These are phyloP conservation scores for Bombus fervidus DNA, from an alignment of 1,140 invertebrate genomes.

Conservation along the genomic window DNA sequence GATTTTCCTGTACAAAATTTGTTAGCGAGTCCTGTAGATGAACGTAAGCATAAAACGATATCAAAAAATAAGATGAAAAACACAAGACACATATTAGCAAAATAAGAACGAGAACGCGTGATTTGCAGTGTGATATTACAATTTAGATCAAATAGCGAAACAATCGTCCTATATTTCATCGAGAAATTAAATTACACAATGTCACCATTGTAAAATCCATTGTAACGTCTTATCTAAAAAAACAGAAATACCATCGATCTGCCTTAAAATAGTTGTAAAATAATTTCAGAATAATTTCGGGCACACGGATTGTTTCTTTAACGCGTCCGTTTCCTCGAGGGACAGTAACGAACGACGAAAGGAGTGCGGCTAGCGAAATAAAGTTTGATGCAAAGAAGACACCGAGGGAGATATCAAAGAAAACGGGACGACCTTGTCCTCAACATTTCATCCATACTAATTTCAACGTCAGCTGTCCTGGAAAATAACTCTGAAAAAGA, in stretches of 20 bases:
- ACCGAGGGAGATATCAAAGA: background rate
- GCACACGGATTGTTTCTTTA: background rate
- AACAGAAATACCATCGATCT: background rate
- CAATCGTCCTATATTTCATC: background rate
- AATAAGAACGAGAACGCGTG: background rate
- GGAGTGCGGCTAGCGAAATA: background rate
- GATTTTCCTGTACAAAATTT: background rate
- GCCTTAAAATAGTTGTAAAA: background rate
- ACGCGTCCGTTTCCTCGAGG: background rate
- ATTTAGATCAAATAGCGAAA: background rate
- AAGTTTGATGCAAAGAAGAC: background rate
- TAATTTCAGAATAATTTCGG: background rate
- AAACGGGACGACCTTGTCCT: too few species aligned
- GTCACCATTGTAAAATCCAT: fast-evolving
- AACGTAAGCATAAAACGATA: background rate
- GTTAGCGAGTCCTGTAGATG: too few species aligned
- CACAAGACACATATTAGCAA: background rate
- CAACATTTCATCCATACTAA: conserved; percentile 6
- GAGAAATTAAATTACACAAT: background rate
- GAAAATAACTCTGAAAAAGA: background rate
- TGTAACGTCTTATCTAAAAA: too few species aligned
- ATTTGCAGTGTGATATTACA: background rate
- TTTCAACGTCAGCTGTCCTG: conserved; percentile 14
- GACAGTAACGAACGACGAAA: background rate
- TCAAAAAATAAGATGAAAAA: background rate